Conservation (phyloP, 2,113 vertebrate species). For the Echinops telfairi region DNA sequence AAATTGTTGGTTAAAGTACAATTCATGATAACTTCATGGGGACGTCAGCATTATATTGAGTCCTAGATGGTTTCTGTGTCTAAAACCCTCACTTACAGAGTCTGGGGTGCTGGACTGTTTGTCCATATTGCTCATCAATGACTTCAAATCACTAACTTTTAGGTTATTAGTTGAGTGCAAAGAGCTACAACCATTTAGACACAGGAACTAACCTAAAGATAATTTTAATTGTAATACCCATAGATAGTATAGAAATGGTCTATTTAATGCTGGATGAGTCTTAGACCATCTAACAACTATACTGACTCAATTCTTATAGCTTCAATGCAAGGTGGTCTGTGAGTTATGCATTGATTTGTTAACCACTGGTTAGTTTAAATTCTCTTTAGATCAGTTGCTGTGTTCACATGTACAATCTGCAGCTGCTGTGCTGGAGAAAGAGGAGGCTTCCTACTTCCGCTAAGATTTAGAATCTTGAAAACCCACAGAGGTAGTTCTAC, state of each 20-base stretch:
- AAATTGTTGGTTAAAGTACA: not conserved
- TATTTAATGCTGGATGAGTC: not conserved
- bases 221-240: not conserved
- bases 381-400: too few relatives aligned
- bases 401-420: too few relatives aligned
- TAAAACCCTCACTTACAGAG: not conserved
- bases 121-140: not conserved
- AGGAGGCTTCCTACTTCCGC: too few relatives aligned
- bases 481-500: too few relatives aligned
- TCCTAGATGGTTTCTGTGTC: not conserved
- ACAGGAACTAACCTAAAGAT: not conserved
- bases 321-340: too few relatives aligned
- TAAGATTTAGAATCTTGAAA: too few relatives aligned
- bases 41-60: not conserved
- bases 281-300: not conserved
- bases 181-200: not conserved
- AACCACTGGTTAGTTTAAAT: too few relatives aligned
- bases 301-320: not conserved
- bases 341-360: too few relatives aligned
- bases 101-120: not conserved
- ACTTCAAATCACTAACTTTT: not conserved
- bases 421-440: too few relatives aligned
- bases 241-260: not conserved
- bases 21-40: not conserved
- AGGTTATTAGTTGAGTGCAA: not conserved